phyloP scores from a whole-genome alignment of 2,797 vertebrate species.

The Cyprinella venusta region DNA sequence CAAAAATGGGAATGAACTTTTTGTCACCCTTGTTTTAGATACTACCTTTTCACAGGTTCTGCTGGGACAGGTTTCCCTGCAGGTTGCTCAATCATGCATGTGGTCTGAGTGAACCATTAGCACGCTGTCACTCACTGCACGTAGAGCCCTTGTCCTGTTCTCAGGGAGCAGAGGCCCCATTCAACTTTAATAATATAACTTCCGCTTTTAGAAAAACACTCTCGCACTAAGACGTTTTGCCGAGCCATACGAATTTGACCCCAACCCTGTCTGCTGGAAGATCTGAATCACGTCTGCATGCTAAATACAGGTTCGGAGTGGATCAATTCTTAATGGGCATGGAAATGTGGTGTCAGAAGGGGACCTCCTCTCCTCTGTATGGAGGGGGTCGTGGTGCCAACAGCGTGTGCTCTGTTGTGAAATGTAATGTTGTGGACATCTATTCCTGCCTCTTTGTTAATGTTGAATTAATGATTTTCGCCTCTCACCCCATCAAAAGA shows the following conservation, averaged over 20 bases:
- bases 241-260: conserved; percentile 32
- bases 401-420: conserved; percentile 60
- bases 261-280: conserved; percentile 28
- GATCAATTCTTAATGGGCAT: conserved; percentile 80
- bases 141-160: conserved; percentile 48
- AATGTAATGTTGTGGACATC: conserved; percentile 68
- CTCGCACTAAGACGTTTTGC: conserved; percentile 19
- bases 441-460: conserved; percentile 70
- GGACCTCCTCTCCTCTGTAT: conserved; percentile 69
- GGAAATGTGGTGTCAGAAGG: conserved; percentile 71
- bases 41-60: conserved; percentile 62
- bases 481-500: conserved; percentile 68
- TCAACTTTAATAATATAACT: conserved; percentile 49
- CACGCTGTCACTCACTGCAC: conserved; percentile 51
- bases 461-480: conserved; percentile 78
- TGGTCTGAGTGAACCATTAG: conserved; percentile 48
- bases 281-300: conserved; percentile 49
- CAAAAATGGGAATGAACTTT: conserved; percentile 47
- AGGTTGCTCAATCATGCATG: conserved; percentile 59
- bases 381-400: conserved; percentile 66
- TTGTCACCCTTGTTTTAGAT: conserved; percentile 46
- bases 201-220: conserved; percentile 38
- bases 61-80: conserved; percentile 67
- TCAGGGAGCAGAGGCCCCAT: conserved; percentile 38
- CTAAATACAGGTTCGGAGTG: conserved; percentile 63